These are phyloP conservation scores for Cepphus grylle DNA, from an alignment of 2,113 vertebrate genomes.

Conservation along the genomic window DNA sequence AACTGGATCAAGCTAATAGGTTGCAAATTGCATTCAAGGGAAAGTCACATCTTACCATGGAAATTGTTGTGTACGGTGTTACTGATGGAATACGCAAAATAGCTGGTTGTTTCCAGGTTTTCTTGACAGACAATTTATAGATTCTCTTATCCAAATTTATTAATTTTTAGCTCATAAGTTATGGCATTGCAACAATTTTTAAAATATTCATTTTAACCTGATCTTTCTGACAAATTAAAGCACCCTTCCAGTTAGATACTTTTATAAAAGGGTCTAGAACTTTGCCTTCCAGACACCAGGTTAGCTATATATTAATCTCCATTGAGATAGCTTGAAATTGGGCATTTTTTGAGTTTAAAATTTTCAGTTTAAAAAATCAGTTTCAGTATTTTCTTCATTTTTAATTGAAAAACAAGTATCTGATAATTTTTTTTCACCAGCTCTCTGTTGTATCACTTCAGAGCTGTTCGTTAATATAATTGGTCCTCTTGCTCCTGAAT, in stretches of 20 bases:
- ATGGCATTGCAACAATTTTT: background rate
- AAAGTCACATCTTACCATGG: background rate
- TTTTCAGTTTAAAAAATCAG: too few species aligned
- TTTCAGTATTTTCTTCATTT: background rate
- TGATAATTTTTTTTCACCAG: background rate
- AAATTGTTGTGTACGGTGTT: background rate
- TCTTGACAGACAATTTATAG: background rate
- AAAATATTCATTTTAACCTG: background rate
- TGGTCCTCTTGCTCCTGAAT: background rate
- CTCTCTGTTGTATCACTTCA: background rate
- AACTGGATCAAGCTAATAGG: conserved; percentile 28
- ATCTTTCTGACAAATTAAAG: background rate
- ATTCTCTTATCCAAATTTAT: background rate
- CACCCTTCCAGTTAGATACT: background rate
- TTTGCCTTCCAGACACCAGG: background rate
- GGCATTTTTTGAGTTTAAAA: background rate
- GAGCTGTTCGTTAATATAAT: background rate
- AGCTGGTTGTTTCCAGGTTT: background rate
- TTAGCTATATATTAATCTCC: background rate
- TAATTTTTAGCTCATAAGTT: background rate
- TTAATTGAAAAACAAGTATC: background rate
- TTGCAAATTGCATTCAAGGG: conserved; percentile 2
- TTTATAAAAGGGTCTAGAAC: background rate
- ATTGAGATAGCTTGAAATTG: background rate
- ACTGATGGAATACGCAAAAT: background rate